Conservation (phyloP, 2,888 invertebrate species). For the Trachelus iudaicus region DNA sequence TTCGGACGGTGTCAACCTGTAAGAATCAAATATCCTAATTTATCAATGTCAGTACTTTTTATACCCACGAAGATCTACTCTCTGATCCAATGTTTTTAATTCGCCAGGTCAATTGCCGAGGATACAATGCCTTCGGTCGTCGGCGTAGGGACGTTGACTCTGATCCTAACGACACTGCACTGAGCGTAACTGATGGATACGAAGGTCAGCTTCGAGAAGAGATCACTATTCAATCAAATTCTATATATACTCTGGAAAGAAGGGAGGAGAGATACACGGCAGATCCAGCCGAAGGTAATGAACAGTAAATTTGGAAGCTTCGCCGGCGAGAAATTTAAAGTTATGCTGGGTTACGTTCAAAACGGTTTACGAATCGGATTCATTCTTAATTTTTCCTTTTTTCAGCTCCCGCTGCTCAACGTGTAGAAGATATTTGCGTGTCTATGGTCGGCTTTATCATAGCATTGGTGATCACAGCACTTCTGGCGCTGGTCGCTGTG, state of each 20-base stretch:
- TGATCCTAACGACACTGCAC: conserved; percentile 70
- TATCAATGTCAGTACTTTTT: neutral
- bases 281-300: conserved; percentile 82
- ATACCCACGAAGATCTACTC: neutral
- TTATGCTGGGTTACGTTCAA: neutral
- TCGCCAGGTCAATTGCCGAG: conserved; percentile 86
- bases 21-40: conserved; percentile 58
- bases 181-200: conserved; percentile 68
- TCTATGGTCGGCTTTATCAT: conserved; percentile 94
- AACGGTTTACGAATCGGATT: neutral
- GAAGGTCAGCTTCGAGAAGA: conserved; percentile 91
- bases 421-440: conserved; percentile 89
- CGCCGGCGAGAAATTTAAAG: neutral
- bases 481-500: conserved; percentile 91
- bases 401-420: conserved; percentile 68
- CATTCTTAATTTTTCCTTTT: conserved; percentile 33
- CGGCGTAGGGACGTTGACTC: conserved; percentile 75
- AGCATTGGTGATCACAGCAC: conserved; percentile 90
- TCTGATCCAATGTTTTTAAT: conserved; percentile 17
- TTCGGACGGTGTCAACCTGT: conserved; percentile 95
- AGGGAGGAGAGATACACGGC: conserved; percentile 81
- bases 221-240: conserved; percentile 92
- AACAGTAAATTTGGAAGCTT: neutral
- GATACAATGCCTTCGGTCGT: conserved; percentile 89
- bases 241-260: conserved; percentile 89